Evolutionary conservation across 1,140 invertebrate species (phyloP), one percentile per base, ranked within the genome.

Genomic region (Pinna nobilis): DNA sequence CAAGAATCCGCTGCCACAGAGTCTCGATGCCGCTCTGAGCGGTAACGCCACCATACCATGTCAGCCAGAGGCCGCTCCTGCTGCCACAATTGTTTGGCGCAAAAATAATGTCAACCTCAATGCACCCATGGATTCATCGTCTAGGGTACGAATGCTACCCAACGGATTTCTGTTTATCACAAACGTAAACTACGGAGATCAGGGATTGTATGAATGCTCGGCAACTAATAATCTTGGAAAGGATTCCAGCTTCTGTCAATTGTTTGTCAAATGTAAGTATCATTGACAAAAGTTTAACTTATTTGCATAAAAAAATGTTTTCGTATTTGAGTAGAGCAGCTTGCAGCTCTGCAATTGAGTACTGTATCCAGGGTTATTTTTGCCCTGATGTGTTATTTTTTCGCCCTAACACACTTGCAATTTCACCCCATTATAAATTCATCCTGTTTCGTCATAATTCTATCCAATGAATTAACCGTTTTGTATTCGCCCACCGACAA

Each of bases 11-110:
- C 87, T 98, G 44, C 95, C 96, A 86, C 90, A 93, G 0, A 95
- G 97, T 88, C 95, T 94, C 18, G 96, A 96, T 89, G 96, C 95
- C 0, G 94, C 95, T 3, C 94, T 97, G 87, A 93, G 93, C 70
- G 95, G 96, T 44, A 98, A 98, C 88, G 93, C 96, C 0, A 98
- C 97, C 0, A 94, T 99, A 60, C 91, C 92, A 53, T 99, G 97
- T 89, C 93, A 95, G 82, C 97, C 97, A 0, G 97, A 99, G 91
- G 97, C 96, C 15, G 96, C 97, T 5, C 97, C 97, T 1, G 92
- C 91, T 78, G 95, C 97, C 0, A 53, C 28, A 18, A 77, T 85
- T 41, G 91, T 92, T 41, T 99, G 97, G 97, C 95, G 94, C 84
- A 96, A 96, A 88, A 94, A 98, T 90, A 94, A 94, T 20, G 93